A percentile compares a stretch with the other conserved stretches of the same genome.
Conservation (phyloP, 2,797 vertebrate genomes). For the Syngnathus rostellatus region DNA sequence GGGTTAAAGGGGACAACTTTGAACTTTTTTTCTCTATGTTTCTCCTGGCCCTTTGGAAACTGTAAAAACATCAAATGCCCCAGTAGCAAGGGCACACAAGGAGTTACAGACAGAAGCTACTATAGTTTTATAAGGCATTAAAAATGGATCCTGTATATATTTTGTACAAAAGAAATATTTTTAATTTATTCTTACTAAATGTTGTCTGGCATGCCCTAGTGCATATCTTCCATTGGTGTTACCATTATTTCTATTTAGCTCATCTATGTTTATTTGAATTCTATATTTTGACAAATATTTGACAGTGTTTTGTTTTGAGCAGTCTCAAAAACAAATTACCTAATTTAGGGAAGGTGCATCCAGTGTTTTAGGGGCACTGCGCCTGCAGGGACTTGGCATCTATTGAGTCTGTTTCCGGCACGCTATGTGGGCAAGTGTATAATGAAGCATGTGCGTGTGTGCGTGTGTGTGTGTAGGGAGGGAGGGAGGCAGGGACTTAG, state of each 20-base stretch:
- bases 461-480: slow-evolving; percentile 14
- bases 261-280: not conserved
- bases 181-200: not conserved
- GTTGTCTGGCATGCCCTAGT: not conserved
- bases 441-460: slow-evolving; percentile 56
- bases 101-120: not conserved
- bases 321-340: slow-evolving; percentile 49
- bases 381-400: slow-evolving; percentile 60
- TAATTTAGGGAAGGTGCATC: slow-evolving; percentile 58
- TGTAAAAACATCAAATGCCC: slow-evolving; percentile 22
- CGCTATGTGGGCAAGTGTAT: slow-evolving; percentile 67
- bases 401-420: slow-evolving; percentile 64
- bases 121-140: not conserved
- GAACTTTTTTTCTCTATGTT: slow-evolving; percentile 1
- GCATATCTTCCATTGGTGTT: not conserved
- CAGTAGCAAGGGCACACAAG: slow-evolving; percentile 15
- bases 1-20: slow-evolving; percentile 11
- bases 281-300: slow-evolving; percentile 1
- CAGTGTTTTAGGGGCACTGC: slow-evolving; percentile 54
- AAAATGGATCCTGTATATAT: not conserved
- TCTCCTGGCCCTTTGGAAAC: slow-evolving; percentile 17
- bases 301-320: slow-evolving; percentile 30
- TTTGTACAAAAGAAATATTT: no score
- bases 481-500: slow-evolving; percentile 7
- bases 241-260: not conserved